Base-by-base conservation (phyloP, 2,113 vertebrate species). In the Alexandromys fortis region DNA sequence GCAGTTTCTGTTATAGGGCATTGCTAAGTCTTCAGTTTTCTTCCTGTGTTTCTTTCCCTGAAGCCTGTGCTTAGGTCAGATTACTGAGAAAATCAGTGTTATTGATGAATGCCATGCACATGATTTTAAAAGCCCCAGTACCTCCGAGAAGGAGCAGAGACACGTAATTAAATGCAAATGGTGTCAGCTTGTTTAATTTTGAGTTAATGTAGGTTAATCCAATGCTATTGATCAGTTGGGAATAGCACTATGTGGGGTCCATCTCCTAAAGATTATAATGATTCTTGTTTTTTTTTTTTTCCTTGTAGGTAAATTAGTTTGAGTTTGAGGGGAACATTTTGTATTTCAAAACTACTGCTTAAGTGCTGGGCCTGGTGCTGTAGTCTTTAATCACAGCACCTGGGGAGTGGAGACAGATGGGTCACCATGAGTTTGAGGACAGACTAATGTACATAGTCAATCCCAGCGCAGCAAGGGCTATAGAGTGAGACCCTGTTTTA, bases 21-120 rank as follows among this genome's bases (percentile, higher is more conserved):
- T 52, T 82, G 77, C 58, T 73, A 77, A 82, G 24, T 78, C 67
- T 90, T 83, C 35, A 83, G 86, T 89, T 94, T 95, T 96, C 61
- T 82, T 94, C 35, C 75, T 88, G 21, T 52, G 63, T 88, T 86
- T 38, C 21, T 87, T 13, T 92, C 70, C 58, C 19, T 58, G 28
- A 30, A 52, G 86, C 77, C 76, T 45, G 86, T 42, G 63, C 52
- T 94, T 93, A 89, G 81, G 77, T 97, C 86, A 89, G 81, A 93
- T 95, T 94, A 92, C 92, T 75, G 63, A 95, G 95, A 94, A 94
- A 94, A 92, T 94, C 94, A 94, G 45, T 97, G 73, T 91, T 96
- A 94, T 82, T 93, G 96, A 96, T 67, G 55, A 95, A 67, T 96
- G 45, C 47, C 49, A 86, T 86, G 30, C 75, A 73, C 55, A n/a